Conservation (phyloP, 2,888 invertebrate species). For the Chrysotoxum bicinctum region DNA sequence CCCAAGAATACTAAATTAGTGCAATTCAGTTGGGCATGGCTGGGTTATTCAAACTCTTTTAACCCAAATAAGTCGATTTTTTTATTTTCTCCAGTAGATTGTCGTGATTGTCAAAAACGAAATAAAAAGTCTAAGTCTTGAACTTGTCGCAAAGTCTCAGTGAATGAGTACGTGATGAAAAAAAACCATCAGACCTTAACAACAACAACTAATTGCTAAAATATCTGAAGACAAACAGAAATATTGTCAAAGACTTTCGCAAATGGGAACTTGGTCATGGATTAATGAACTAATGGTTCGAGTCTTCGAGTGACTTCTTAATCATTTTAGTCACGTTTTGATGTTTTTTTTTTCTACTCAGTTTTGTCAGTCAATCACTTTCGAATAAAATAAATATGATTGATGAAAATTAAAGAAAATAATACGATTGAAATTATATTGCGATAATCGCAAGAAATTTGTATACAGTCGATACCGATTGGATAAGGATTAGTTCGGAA, state of each 20-base stretch:
- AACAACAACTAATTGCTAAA: background rate
- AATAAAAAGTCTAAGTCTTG: background rate
- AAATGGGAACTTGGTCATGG: slow-evolving; percentile 43
- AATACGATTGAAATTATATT: background rate
- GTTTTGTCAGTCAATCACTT: slow-evolving; percentile 23
- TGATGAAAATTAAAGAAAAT: background rate
- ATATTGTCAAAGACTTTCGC: slow-evolving; percentile 12
- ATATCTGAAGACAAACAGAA: background rate
- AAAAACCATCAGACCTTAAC: background rate
- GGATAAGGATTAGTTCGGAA: background rate
- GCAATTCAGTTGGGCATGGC: slow-evolving; percentile 23
- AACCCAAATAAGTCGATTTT: slow-evolving; percentile 6
- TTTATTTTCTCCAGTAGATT: slow-evolving; percentile 5
- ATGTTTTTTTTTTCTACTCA: background rate
- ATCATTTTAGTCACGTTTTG: slow-evolving; percentile 42
- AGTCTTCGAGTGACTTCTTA: slow-evolving; percentile 12
- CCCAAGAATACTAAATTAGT: slow-evolving; percentile 40
- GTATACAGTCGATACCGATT: background rate
- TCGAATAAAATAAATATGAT: slow-evolving; percentile 11
- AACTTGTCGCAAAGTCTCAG: slow-evolving; percentile 15
- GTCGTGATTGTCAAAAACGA: background rate
- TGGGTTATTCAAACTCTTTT: slow-evolving; percentile 16
- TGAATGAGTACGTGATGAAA: background rate
- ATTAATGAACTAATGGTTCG: slow-evolving; percentile 32
- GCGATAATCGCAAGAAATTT: background rate